phyloP scores from a whole-genome alignment of 1,140 invertebrate species.

The Saccostrea echinata region DNA sequence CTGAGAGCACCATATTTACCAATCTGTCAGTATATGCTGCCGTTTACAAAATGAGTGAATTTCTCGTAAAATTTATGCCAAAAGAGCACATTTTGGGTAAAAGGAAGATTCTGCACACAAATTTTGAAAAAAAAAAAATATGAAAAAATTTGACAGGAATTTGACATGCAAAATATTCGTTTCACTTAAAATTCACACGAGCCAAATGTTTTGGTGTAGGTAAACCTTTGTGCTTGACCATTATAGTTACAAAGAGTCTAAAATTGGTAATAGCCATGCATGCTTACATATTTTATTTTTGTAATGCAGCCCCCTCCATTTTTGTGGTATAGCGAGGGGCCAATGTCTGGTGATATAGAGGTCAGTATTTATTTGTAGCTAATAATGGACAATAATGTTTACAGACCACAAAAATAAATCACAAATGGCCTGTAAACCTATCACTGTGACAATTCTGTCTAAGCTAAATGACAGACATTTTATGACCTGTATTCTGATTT shows the following conservation, averaged over 20 bases:
- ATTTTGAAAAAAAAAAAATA: background rate
- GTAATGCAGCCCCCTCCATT: background rate
- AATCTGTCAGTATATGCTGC: no score
- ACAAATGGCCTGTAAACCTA: background rate
- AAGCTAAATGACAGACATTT: background rate
- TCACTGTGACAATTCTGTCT: background rate
- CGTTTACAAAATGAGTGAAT: no score
- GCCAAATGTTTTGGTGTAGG: background rate
- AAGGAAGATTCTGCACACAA: no score
- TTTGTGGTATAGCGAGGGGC: background rate
- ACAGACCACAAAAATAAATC: background rate
- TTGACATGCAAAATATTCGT: background rate
- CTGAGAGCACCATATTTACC: no score
- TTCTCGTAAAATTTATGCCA: no score
- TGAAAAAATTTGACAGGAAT: background rate
- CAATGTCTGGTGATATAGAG: background rate
- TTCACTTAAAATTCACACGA: background rate
- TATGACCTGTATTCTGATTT: background rate
- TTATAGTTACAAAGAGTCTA: no score
- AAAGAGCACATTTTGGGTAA: no score
- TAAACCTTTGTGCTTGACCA: no score
- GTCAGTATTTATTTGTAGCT: slow-evolving; percentile 18
- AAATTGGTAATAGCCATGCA: no score
- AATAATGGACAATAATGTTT: slow-evolving; percentile 17
- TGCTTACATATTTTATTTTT: no score